A percentile compares a stretch with the other conserved stretches of the same genome.
Conservation (phyloP, 2,888 invertebrate genomes). For the Trichogramma dendrolimi region DNA sequence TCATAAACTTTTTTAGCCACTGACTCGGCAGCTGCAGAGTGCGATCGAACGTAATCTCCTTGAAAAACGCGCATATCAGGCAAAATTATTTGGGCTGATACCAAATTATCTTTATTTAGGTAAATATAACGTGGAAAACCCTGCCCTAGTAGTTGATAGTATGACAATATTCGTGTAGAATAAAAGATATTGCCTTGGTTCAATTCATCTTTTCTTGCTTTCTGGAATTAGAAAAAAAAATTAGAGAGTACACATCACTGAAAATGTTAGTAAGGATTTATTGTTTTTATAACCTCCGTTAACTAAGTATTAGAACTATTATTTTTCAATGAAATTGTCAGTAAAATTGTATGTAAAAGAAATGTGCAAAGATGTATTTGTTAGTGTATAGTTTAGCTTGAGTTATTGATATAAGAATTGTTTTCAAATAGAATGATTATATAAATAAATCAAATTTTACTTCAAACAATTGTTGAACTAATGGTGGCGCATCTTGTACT, state of each 20-base stretch:
- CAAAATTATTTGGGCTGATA: slow-evolving; percentile 53
- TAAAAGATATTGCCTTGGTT: slow-evolving; percentile 36
- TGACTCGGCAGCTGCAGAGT: slow-evolving; percentile 54
- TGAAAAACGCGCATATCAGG: slow-evolving; percentile 52
- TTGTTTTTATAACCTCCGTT: background rate
- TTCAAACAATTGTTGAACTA: slow-evolving; percentile 50
- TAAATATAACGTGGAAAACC: slow-evolving; percentile 55
- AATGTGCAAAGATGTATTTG: too few relatives aligned
- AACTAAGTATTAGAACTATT: too few relatives aligned
- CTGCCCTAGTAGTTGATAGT: slow-evolving; percentile 51
- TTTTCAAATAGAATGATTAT: too few relatives aligned
- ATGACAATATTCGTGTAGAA: slow-evolving; percentile 49
- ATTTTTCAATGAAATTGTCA: too few relatives aligned
- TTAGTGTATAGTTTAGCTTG: too few relatives aligned
- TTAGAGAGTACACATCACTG: background rate
- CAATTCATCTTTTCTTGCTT: slow-evolving; percentile 41
- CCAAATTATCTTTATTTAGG: slow-evolving; percentile 42
- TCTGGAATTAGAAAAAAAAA: slow-evolving; percentile 32
- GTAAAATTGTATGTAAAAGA: too few relatives aligned
- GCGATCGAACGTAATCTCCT: slow-evolving; percentile 52
- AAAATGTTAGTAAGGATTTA: background rate
- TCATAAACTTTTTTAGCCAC: slow-evolving; percentile 50
- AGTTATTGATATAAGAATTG: too few relatives aligned
- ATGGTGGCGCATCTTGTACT: slow-evolving; percentile 40
- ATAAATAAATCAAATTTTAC: slow-evolving; percentile 30